Percentiles rank a stretch among this genome's conserved stretches.
These are phyloP conservation scores for Anguilla megastoma DNA, from an alignment of 2,797 vertebrate species.

Conservation along the genomic window DNA sequence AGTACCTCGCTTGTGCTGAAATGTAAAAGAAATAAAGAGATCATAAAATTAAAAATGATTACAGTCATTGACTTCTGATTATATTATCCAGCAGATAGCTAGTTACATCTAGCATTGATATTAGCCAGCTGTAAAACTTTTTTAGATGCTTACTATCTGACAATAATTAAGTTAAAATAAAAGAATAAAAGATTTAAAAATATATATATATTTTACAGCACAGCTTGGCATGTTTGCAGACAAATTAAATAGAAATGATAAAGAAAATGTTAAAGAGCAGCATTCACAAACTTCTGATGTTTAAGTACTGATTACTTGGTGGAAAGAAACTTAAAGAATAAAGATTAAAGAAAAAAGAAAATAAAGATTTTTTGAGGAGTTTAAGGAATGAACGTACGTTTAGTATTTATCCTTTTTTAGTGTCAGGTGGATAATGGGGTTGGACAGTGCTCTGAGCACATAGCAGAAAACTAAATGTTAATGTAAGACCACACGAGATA, in stretches of 20 bases:
- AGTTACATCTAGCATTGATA: neutral
- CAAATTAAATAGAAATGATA: neutral
- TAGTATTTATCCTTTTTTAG: neutral
- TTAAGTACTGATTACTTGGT: neutral
- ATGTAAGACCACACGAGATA: neutral
- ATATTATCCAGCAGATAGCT: neutral
- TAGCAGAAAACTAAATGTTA: neutral
- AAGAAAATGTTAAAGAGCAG: neutral
- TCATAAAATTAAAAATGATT: neutral
- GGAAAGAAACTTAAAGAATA: neutral
- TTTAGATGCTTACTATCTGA: neutral
- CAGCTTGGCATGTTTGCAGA: neutral
- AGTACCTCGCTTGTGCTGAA: neutral
- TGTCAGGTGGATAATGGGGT: neutral
- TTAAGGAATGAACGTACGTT: neutral
- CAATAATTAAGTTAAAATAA: neutral
- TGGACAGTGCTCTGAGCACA: neutral
- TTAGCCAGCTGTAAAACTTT: neutral
- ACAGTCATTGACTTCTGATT: neutral
- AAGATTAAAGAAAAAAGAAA: neutral
- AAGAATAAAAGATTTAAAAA: neutral
- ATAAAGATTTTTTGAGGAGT: neutral
- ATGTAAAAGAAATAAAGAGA: neutral
- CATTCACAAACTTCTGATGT: neutral
- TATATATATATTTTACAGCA: neutral